phyloP scores from a whole-genome alignment of 2,797 vertebrate species.

The Apogon hyalosoma region DNA sequence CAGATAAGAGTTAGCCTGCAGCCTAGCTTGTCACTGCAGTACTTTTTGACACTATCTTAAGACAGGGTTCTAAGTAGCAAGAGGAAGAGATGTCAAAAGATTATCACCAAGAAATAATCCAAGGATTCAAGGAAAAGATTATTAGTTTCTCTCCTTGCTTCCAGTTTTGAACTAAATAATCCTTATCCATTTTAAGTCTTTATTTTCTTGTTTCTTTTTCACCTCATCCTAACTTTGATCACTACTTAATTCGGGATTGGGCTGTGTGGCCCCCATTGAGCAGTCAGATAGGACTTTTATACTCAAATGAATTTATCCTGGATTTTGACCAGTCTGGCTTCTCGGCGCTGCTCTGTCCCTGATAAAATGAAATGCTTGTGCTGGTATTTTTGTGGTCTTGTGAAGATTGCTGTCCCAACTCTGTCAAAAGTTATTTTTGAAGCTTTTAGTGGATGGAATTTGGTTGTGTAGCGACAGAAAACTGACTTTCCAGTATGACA shows the following conservation, averaged over 20 bases:
- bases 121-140: conserved; percentile 61
- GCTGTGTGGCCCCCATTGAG: conserved; percentile 44
- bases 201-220: conserved; percentile 48
- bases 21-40: conserved; percentile 32
- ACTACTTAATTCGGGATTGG: conserved; percentile 46
- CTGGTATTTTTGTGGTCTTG: conserved; percentile 2
- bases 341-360: conserved; percentile 26
- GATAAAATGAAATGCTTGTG: conserved; percentile 37
- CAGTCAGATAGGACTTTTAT: conserved; percentile 52
- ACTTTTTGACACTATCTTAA: conserved; percentile 66
- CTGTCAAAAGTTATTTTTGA: conserved; percentile 35
- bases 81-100: conserved; percentile 72
- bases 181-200: conserved; percentile 58
- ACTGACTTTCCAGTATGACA: conserved; percentile 1
- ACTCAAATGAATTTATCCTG: conserved; percentile 44
- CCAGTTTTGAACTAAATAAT: conserved; percentile 69
- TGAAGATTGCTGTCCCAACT: neutral
- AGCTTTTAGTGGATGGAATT: conserved; percentile 19
- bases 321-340: conserved; percentile 54
- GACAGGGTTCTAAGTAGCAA: conserved; percentile 59
- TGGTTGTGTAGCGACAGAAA: conserved; percentile 17
- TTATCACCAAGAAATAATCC: conserved; percentile 72
- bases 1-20: conserved; percentile 59
- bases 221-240: conserved; percentile 70
- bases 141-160: conserved; percentile 68